phyloP scores from a whole-genome alignment of 2,888 invertebrate species.

The Nomada goodeniana region DNA sequence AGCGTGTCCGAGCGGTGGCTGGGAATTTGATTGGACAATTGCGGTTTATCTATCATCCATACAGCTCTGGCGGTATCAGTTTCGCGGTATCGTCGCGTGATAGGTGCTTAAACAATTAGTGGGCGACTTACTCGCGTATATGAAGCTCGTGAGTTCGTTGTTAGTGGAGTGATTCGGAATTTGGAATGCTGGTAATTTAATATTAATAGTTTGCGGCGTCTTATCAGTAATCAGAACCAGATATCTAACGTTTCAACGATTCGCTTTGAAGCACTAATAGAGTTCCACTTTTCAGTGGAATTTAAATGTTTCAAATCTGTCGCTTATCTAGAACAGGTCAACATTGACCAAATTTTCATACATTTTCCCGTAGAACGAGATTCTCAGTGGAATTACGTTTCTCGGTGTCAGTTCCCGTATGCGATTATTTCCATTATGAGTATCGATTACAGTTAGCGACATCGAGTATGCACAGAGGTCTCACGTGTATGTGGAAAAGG shows the following conservation, averaged over 20 bases:
- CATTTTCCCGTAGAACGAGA: no score
- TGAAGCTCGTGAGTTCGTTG: background rate
- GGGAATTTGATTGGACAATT: conserved; percentile 38
- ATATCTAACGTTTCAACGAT: no score
- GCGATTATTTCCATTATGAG: no score
- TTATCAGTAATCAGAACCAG: background rate
- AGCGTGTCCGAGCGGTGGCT: background rate
- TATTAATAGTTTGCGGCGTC: background rate
- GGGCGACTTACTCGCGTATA: background rate
- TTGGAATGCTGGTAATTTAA: background rate
- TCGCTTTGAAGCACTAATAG: background rate
- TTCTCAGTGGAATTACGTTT: no score
- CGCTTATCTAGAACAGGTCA: no score
- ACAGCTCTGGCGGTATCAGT: conserved; percentile 19
- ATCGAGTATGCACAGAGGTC: background rate
- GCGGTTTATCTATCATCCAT: conserved; percentile 36
- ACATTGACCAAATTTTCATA: background rate
- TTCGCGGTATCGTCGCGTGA: conserved; percentile 38
- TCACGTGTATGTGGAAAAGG: background rate
- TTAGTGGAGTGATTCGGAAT: background rate
- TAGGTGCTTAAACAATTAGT: conserved; percentile 51
- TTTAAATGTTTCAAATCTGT: no score
- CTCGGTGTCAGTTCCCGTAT: no score
- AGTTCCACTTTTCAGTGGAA: no score
- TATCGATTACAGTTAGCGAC: background rate